These are phyloP conservation scores for Dendroctonus ponderosae DNA, from an alignment of 1,140 invertebrate species.

Conservation along the genomic window DNA sequence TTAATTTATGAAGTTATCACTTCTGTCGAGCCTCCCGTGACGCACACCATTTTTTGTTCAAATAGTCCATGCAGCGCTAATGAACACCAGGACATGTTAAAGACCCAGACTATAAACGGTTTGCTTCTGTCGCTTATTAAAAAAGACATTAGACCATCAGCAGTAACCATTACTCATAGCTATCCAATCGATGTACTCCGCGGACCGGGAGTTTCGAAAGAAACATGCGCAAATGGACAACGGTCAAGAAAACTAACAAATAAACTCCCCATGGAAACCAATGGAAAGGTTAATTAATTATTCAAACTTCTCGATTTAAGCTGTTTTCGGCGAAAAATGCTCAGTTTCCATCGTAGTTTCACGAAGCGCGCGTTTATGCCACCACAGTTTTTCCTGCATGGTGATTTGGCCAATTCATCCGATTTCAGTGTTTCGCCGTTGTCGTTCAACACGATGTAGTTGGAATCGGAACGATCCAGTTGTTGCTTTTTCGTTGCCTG, in stretches of 20 bases:
- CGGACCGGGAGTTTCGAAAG: neutral
- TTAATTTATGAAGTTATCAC: no score
- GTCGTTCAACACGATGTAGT: conserved; percentile 10
- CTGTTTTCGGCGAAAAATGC: conserved; percentile 9
- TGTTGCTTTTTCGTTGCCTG: conserved; percentile 9
- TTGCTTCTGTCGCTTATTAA: no score
- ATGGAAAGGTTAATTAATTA: conserved; percentile 28
- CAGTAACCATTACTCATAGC: no score
- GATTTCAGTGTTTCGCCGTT: neutral
- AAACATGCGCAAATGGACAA: conserved; percentile 19
- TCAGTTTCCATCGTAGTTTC: conserved; percentile 8
- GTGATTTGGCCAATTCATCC: neutral
- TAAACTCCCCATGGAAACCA: conserved; percentile 23
- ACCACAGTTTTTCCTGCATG: neutral
- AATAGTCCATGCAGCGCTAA: no score
- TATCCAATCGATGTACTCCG: neutral
- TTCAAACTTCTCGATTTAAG: conserved; percentile 23
- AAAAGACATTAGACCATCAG: no score
- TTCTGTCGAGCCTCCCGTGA: no score
- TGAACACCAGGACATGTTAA: no score
- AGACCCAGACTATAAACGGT: no score
- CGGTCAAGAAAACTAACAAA: conserved; percentile 28
- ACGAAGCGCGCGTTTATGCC: neutral
- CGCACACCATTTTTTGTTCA: no score
- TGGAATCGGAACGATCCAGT: neutral